Evolutionary conservation across 2,797 vertebrate genomes (phyloP).

Genomic region (Australoheros facetus): DNA sequence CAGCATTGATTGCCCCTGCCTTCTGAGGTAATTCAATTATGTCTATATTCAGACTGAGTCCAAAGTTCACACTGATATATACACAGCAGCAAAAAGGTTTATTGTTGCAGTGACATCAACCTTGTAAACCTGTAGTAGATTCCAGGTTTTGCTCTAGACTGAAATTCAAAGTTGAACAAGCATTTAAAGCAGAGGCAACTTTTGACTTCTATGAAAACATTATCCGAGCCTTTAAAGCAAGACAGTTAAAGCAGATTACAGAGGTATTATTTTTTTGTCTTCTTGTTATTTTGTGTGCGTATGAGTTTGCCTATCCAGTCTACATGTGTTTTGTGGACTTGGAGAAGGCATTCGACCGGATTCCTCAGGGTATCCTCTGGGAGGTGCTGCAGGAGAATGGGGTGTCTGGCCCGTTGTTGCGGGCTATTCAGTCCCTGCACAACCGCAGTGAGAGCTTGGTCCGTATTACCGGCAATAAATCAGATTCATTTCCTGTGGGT

Average conservation of each 20-base stretch:
- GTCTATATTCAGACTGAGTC: constrained; percentile 52
- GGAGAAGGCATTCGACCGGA: too few species aligned
- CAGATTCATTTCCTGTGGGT: too few species aligned
- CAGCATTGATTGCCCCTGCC: constrained; percentile 58
- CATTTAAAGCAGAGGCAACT: background rate
- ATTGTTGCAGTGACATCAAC: constrained; percentile 56
- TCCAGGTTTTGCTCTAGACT: background rate
- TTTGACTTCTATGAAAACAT: background rate
- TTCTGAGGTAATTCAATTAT: constrained; percentile 73
- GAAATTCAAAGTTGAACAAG: background rate
- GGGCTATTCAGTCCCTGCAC: too few species aligned
- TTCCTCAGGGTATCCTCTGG: too few species aligned
- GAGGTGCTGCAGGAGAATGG: too few species aligned
- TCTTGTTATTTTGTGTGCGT: too few species aligned
- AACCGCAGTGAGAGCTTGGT: too few species aligned
- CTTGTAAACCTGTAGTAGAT: constrained; percentile 3
- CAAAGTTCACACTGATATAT: constrained; percentile 75
- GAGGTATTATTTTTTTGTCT: too few species aligned
- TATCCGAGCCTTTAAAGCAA: background rate
- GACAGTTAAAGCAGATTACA: background rate
- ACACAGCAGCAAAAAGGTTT: constrained; percentile 45
- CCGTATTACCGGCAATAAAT: too few species aligned
- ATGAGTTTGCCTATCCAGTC: too few species aligned
- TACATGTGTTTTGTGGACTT: too few species aligned
- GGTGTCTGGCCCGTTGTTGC: too few species aligned